Percentiles rank a stretch among this genome's conserved stretches.
Evolutionary conservation across 2,113 vertebrate species (phyloP).

Genomic region (Notothenia rossii): DNA sequence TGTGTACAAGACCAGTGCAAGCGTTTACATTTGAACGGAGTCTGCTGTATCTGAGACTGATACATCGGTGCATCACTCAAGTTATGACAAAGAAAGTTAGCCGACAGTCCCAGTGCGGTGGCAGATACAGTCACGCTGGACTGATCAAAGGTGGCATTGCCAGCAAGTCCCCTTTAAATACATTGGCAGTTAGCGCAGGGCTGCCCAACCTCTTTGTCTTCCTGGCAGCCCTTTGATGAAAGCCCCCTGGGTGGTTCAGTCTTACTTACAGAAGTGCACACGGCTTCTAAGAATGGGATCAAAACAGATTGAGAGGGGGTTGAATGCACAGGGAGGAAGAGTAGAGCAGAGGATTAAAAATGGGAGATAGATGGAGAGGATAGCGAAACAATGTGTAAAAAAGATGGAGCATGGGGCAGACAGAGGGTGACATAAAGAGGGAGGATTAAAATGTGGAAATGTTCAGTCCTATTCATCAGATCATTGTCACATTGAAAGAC

Average conservation of each 20-base stretch:
- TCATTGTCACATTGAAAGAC: conserved; percentile 55
- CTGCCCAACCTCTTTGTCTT: conserved; percentile 79
- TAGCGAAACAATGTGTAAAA: conserved; percentile 38
- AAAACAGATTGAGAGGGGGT: conserved; percentile 79
- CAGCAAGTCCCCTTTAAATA: conserved; percentile 74
- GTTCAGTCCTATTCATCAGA: conserved; percentile 44
- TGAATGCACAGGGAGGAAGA: conserved; percentile 59
- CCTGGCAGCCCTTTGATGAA: conserved; percentile 83
- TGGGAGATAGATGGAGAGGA: conserved; percentile 63
- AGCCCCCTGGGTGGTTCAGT: conserved; percentile 82
- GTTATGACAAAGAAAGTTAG: conserved; percentile 37
- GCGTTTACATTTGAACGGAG: too few species aligned
- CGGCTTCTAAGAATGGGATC: conserved; percentile 83
- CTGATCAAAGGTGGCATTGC: conserved; percentile 80
- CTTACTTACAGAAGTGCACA: conserved; percentile 80
- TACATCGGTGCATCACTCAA: too few species aligned
- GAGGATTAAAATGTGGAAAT: conserved; percentile 57
- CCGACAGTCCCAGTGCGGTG: conserved; percentile 41
- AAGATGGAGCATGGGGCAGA: conserved; percentile 24
- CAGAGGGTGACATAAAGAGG: conserved; percentile 35
- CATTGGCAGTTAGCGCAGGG: conserved; percentile 76
- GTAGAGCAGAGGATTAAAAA: conserved; percentile 62
- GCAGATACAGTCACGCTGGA: conserved; percentile 65
- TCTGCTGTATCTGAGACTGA: too few species aligned
- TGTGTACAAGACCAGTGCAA: too few species aligned